These are phyloP conservation scores for Choloepus hoffmanni DNA, from an alignment of 2,113 vertebrate genomes.

Conservation along the genomic window DNA sequence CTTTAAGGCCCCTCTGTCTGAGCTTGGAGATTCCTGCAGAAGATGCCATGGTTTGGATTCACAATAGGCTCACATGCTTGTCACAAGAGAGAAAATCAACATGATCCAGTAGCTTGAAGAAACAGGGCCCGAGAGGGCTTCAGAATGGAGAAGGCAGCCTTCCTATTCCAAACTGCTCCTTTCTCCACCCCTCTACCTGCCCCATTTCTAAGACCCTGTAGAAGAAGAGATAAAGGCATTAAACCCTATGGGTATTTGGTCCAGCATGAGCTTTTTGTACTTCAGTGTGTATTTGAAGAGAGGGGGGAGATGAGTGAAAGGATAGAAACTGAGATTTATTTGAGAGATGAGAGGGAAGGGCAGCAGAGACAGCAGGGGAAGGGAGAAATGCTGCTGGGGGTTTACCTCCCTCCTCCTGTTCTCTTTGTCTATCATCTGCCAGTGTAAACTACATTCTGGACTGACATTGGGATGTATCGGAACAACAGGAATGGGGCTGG, in stretches of 20 bases:
- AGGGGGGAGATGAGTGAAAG: not conserved
- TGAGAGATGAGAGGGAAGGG: not conserved
- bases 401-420: not conserved
- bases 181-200: not conserved
- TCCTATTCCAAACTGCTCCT: not conserved
- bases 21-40: not conserved
- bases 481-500: not conserved
- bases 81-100: not conserved
- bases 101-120: not conserved
- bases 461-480: not conserved
- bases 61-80: not conserved
- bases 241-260: not conserved
- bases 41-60: not conserved
- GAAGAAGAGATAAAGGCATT: not conserved
- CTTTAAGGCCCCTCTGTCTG: not conserved
- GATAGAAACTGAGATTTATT: not conserved
- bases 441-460: not conserved
- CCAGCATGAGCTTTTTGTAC: not conserved
- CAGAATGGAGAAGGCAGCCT: not conserved
- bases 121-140: accelerated
- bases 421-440: not conserved
- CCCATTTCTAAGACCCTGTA: not conserved
- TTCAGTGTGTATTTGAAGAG: not conserved
- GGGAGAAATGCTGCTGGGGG: too few species aligned
- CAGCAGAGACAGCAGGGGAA: not conserved